Evolutionary conservation across 2,113 vertebrate genomes (phyloP).

Genomic region (Caranx melampygus): DNA sequence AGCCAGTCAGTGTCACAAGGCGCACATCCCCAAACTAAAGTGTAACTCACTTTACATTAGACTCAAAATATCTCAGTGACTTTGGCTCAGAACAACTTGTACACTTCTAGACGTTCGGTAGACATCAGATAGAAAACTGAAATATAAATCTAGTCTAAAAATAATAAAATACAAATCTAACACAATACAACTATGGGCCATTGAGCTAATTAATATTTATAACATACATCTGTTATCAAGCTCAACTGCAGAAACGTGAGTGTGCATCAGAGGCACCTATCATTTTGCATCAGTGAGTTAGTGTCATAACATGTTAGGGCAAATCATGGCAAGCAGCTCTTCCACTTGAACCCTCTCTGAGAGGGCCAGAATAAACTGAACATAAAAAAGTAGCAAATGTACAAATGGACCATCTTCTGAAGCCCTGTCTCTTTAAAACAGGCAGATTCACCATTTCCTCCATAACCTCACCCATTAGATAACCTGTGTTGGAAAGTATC

Average conservation of each 20-base stretch:
- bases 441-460: background rate
- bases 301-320: no score
- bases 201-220: no score
- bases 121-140: background rate
- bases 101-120: background rate
- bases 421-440: background rate
- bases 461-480: background rate
- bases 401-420: background rate
- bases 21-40: conserved; percentile 12
- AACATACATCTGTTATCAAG: background rate
- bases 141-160: background rate
- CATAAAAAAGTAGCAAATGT: background rate
- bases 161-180: background rate
- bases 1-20: conserved; percentile 32
- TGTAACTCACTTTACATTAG: conserved; percentile 3
- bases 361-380: background rate
- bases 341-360: background rate
- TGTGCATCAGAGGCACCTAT: background rate
- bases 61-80: background rate
- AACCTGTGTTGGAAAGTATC: conserved; percentile 13
- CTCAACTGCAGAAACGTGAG: background rate
- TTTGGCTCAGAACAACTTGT: background rate
- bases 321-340: background rate
- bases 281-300: background rate
- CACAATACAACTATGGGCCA: no score